Conservation (phyloP, 1,140 invertebrate species). For the Cheumatopsyche charites region DNA sequence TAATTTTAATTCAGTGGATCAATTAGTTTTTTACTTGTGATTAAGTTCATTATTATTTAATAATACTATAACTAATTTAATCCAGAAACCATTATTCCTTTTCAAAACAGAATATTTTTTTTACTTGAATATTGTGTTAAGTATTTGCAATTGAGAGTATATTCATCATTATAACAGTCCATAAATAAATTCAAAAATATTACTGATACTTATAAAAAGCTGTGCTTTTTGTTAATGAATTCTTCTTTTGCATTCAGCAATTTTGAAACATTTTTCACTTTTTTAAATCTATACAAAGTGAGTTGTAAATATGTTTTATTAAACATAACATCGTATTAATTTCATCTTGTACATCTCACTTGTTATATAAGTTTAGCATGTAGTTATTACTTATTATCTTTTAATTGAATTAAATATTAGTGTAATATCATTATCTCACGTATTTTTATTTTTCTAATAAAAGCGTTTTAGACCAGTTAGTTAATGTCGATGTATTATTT, state of each 20-base stretch:
- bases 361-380: constrained; percentile 20
- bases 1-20: constrained; percentile 8
- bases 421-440: constrained; percentile 16
- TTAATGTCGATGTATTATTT: constrained; percentile 25
- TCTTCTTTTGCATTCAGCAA: background rate
- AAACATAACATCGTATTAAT: constrained; percentile 22
- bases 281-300: constrained; percentile 28
- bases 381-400: constrained; percentile 1
- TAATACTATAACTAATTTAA: background rate
- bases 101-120: no score
- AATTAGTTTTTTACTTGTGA: constrained; percentile 12
- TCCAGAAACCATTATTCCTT: constrained; percentile 6
- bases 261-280: constrained; percentile 33
- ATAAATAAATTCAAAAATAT: no score
- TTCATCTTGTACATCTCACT: constrained; percentile 31
- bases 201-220: no score
- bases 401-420: constrained; percentile 9
- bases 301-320: constrained; percentile 37
- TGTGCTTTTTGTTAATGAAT: no score
- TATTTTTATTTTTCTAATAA: constrained; percentile 23
- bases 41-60: constrained; percentile 9
- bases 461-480: constrained; percentile 13
- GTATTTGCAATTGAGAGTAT: no score
- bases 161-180: no score
- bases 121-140: no score